phyloP scores from a whole-genome alignment of 2,888 invertebrate genomes.

The Pseudeuparius sepicola region DNA sequence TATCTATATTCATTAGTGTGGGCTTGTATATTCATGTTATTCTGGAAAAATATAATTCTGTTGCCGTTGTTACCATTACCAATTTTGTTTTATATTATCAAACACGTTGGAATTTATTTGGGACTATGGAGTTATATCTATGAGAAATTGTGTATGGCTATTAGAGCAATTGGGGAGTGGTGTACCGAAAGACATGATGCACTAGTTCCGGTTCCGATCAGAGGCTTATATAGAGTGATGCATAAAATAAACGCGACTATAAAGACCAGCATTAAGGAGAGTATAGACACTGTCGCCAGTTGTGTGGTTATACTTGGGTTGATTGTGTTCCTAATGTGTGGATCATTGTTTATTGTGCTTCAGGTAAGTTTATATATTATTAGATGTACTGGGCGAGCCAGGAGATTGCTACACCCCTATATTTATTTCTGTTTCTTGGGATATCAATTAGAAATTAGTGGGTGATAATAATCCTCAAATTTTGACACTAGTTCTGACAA shows the following conservation, averaged over 20 bases:
- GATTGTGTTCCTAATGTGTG: slow-evolving; percentile 65
- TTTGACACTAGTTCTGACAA: too few relatives aligned
- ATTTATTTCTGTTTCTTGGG: too few relatives aligned
- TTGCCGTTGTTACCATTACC: slow-evolving; percentile 69
- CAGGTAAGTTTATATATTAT: too few relatives aligned
- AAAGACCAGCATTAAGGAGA: slow-evolving; percentile 56
- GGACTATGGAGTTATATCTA: slow-evolving; percentile 44
- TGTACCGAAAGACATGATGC: slow-evolving; percentile 56
- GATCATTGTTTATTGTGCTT: slow-evolving; percentile 71
- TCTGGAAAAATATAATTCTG: slow-evolving; percentile 82
- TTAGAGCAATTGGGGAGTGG: slow-evolving; percentile 43
- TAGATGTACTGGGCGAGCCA: too few relatives aligned
- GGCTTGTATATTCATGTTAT: slow-evolving; percentile 70
- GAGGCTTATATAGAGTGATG: slow-evolving; percentile 63
- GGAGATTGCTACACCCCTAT: too few relatives aligned
- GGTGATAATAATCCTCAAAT: too few relatives aligned
- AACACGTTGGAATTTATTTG: slow-evolving; percentile 43
- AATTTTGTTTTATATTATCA: slow-evolving; percentile 58
- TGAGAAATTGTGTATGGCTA: slow-evolving; percentile 29
- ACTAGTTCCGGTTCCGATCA: slow-evolving; percentile 64
- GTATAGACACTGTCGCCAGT: slow-evolving; percentile 78
- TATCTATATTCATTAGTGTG: slow-evolving; percentile 73
- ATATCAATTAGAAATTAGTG: too few relatives aligned
- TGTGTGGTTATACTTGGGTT: slow-evolving; percentile 80
- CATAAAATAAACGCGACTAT: slow-evolving; percentile 53